Evolutionary conservation across 2,797 vertebrate genomes (phyloP).

Genomic region (Brachymystax lenok): DNA sequence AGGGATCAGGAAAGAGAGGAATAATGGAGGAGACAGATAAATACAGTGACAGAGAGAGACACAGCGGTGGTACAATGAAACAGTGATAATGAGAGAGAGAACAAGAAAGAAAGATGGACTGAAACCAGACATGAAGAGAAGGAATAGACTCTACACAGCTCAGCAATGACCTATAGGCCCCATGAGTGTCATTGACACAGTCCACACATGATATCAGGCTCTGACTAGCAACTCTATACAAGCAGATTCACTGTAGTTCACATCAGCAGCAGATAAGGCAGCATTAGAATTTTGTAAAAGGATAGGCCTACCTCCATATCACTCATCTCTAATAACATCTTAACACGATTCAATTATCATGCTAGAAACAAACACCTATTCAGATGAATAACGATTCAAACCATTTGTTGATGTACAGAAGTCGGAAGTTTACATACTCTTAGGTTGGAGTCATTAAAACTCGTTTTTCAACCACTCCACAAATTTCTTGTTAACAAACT

Average conservation of each 20-base stretch:
- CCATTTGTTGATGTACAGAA: too few relatives aligned
- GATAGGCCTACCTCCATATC: background rate
- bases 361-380: conserved; percentile 18
- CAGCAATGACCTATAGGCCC: background rate
- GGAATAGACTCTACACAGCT: background rate
- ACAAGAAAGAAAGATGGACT: background rate
- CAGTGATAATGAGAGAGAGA: too few relatives aligned
- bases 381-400: conserved; percentile 12
- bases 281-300: background rate
- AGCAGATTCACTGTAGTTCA: background rate
- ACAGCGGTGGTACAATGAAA: too few relatives aligned
- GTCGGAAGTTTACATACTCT: too few relatives aligned
- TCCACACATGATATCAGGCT: too few relatives aligned
- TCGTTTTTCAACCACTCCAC: too few relatives aligned
- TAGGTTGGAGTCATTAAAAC: too few relatives aligned
- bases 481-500: too few relatives aligned
- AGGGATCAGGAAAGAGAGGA: too few relatives aligned
- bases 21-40: too few relatives aligned
- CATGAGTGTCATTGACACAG: background rate
- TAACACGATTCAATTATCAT: too few relatives aligned
- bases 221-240: background rate
- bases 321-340: background rate
- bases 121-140: background rate
- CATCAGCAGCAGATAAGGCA: background rate
- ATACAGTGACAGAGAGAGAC: too few relatives aligned